Conservation (phyloP, 2,797 vertebrate genomes). For the Hoplostethus mediterraneus region DNA sequence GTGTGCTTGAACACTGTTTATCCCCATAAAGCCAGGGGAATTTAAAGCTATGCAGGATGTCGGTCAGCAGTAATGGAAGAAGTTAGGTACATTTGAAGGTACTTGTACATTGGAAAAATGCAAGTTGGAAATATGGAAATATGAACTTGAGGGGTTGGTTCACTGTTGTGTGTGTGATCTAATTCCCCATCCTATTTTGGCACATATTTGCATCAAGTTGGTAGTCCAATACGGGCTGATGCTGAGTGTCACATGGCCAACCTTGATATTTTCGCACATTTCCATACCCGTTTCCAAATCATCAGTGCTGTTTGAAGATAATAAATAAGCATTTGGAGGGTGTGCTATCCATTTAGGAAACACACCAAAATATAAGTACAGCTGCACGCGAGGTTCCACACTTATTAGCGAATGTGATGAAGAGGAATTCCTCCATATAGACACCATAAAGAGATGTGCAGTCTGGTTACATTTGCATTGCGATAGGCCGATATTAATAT, state of each 20-base stretch:
- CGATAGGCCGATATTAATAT: background rate
- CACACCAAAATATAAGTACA: background rate
- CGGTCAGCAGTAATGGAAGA: conserved; percentile 7
- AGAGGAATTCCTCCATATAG: background rate
- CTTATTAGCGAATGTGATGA: background rate
- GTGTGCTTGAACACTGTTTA: conserved; percentile 15
- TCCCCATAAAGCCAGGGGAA: conserved; percentile 43
- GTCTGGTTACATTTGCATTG: background rate
- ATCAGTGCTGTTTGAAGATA: conserved; percentile 8
- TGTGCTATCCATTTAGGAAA: background rate
- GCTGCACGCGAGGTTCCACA: background rate
- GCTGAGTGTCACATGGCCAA: background rate
- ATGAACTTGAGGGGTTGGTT: background rate
- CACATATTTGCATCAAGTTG: conserved; percentile 7
- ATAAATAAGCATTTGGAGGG: background rate
- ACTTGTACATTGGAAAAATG: background rate
- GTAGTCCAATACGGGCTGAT: background rate
- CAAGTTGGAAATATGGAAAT: background rate
- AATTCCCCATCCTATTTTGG: background rate
- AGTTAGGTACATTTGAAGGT: conserved; percentile 1
- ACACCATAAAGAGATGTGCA: background rate
- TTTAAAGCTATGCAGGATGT: conserved; percentile 22
- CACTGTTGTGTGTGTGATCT: background rate
- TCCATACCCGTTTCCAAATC: background rate
- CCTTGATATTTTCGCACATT: conserved; percentile 5